phyloP scores from a whole-genome alignment of 2,113 vertebrate species.

The Oreochromis niloticus region DNA sequence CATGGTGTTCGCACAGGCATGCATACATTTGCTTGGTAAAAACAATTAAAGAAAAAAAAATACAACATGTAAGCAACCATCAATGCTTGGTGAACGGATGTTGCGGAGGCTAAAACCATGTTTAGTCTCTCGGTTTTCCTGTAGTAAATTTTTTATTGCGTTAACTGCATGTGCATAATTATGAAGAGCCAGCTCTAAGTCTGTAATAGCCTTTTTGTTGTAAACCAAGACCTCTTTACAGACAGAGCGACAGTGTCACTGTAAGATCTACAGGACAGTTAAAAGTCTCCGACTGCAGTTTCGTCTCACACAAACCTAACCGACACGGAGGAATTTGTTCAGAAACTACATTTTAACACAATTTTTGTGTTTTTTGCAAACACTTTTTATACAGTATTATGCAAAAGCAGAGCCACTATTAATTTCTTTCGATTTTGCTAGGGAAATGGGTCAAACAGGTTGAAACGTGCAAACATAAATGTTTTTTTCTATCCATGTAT shows the following conservation, averaged over 20 bases:
- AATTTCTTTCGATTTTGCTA: background rate
- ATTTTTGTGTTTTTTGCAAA: background rate
- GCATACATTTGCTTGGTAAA: conserved; percentile 15
- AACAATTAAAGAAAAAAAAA: background rate
- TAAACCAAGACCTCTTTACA: background rate
- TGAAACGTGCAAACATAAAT: background rate
- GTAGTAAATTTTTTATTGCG: conserved; percentile 21
- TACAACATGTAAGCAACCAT: background rate
- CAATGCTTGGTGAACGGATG: conserved; percentile 14
- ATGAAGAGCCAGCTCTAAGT: background rate
- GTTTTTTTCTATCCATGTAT: background rate
- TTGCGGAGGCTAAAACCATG: conserved; percentile 12
- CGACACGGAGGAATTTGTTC: background rate
- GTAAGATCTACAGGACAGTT: background rate
- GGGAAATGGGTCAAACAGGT: background rate
- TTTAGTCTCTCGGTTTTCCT: conserved; percentile 20
- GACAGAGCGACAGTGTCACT: background rate
- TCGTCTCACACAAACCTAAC: background rate
- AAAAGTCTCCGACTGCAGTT: background rate
- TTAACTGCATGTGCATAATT: conserved; percentile 15
- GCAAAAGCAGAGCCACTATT: background rate
- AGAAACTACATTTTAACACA: background rate
- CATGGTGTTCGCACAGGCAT: background rate
- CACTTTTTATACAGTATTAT: background rate
- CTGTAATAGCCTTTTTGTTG: background rate